Evolutionary conservation across 2,113 vertebrate genomes (phyloP).

Genomic region (Corvus hawaiiensis): DNA sequence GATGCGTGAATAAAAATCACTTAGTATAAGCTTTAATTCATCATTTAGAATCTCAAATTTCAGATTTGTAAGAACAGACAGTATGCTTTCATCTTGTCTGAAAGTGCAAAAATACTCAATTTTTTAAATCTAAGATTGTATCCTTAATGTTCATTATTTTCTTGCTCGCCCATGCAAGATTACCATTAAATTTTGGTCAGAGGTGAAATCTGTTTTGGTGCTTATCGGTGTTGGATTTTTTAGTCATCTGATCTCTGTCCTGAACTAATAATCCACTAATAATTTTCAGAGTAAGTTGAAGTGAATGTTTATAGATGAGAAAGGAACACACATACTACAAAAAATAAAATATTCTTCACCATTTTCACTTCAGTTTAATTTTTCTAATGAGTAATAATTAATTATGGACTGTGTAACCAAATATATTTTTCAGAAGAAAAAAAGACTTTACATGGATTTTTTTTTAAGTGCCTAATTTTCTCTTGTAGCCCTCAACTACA

Average conservation of each 20-base stretch:
- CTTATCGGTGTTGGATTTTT: background rate
- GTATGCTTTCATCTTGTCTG: background rate
- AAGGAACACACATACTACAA: background rate
- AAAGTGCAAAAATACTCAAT: background rate
- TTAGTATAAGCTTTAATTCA: background rate
- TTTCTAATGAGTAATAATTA: background rate
- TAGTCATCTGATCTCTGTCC: background rate
- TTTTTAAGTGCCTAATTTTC: background rate
- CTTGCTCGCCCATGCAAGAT: background rate
- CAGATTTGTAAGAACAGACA: background rate
- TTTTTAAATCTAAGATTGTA: background rate
- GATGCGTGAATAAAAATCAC: background rate
- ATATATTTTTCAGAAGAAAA: background rate
- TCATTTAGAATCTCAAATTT: background rate
- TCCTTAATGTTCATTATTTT: background rate
- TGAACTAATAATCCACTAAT: background rate
- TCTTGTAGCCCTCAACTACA: background rate
- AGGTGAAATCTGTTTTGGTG: fast-evolving
- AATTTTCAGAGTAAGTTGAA: background rate
- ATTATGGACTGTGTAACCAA: background rate
- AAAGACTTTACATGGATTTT: background rate
- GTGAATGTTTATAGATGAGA: background rate
- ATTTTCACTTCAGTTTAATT: background rate
- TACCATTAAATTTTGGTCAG: background rate
- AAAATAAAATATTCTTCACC: background rate